Conservation (phyloP, 2,797 vertebrate species). For the Crocodylus rhombifer region DNA sequence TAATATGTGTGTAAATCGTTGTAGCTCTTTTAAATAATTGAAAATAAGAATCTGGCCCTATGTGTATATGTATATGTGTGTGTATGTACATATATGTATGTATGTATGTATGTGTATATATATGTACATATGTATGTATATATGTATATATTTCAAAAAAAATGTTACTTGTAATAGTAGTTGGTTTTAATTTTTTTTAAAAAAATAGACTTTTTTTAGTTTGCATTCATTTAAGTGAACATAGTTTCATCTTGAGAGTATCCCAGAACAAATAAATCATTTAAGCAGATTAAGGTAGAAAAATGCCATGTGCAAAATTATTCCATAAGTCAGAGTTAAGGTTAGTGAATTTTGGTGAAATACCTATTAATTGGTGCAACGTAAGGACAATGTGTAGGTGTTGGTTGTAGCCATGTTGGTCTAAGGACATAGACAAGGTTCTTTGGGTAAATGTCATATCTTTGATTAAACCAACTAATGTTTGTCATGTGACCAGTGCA, state of each 20-base stretch:
- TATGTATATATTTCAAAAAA: not conserved
- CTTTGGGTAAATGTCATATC: too few relatives aligned
- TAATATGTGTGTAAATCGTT: not conserved
- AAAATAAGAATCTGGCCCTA: not conserved
- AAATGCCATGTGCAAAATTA: accelerated
- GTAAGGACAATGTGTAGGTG: not conserved
- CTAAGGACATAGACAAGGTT: too few relatives aligned
- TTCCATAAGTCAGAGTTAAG: not conserved
- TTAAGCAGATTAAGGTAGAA: not conserved
- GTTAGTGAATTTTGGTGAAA: not conserved
- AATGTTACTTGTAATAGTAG: not conserved
- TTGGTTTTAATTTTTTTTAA: not conserved
- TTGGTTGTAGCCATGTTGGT: not conserved
- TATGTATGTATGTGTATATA: too few relatives aligned
- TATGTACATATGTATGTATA: too few relatives aligned
- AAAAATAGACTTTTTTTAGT: not conserved
- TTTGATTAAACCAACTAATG: not conserved
- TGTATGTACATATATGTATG: too few relatives aligned
- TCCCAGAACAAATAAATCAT: not conserved
- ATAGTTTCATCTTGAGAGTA: not conserved
- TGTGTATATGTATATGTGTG: not conserved
- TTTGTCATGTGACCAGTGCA: not conserved
- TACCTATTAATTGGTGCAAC: too few relatives aligned
- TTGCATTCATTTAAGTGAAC: not conserved
- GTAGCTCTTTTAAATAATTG: not conserved